Conservation (phyloP, 2,888 invertebrate species). For the Ametastegia equiseti region DNA sequence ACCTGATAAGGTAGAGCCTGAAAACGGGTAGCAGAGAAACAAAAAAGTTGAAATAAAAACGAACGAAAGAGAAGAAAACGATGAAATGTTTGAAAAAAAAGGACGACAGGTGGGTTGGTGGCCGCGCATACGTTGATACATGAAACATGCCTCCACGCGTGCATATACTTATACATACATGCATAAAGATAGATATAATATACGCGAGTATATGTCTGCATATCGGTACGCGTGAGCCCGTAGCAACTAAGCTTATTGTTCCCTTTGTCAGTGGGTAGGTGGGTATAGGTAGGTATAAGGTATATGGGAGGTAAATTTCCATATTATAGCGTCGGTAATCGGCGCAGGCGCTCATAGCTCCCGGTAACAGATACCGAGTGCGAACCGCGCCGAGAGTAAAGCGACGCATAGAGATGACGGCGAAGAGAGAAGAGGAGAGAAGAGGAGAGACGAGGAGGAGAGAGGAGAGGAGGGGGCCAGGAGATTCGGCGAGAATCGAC, state of each 20-base stretch:
- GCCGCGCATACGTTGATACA: too few relatives aligned
- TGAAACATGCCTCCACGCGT: too few relatives aligned
- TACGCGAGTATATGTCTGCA: too few relatives aligned
- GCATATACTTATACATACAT: neutral
- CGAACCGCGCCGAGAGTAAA: neutral
- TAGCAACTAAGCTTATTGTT: neutral
- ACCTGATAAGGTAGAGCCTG: too few relatives aligned
- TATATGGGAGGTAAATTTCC: conserved; percentile 27
- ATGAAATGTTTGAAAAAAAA: neutral
- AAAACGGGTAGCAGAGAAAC: too few relatives aligned
- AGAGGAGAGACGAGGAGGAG: neutral
- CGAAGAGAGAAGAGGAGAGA: neutral
- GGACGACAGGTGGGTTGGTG: too few relatives aligned
- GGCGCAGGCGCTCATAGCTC: conserved; percentile 13
- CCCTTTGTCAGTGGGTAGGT: conserved; percentile 22
- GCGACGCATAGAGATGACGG: neutral
- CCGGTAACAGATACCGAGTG: neutral
- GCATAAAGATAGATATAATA: neutral
- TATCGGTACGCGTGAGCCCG: neutral
- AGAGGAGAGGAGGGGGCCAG: neutral
- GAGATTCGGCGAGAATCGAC: conserved; percentile 12
- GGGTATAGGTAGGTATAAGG: too few relatives aligned
- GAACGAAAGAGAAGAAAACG: neutral
- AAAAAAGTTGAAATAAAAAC: too few relatives aligned
- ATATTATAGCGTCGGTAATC: neutral